Evolutionary conservation across 2,797 vertebrate genomes (phyloP), one percentile per base, ranked within the genome.

Genomic region (Phoeniculus purpureus): DNA sequence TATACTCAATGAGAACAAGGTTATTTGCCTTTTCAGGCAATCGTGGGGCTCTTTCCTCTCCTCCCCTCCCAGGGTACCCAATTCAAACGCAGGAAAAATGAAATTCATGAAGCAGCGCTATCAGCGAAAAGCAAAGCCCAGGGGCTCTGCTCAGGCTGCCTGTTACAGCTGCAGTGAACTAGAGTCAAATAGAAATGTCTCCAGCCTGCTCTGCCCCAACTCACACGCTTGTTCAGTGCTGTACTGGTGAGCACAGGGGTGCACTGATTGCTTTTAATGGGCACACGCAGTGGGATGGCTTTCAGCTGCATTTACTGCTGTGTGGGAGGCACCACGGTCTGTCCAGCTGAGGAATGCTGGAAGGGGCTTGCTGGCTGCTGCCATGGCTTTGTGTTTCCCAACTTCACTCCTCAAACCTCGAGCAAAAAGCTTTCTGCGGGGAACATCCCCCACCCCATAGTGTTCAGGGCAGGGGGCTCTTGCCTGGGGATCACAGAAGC

Each of bases 151-250:
- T 25, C 1, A 22, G 43, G 60, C 60, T 89, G 27, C 56, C 45
- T n/a, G n/a, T n/a, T 5, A 1, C 27, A 34, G 18, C 51, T n/a
- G 1, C 10, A 27, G 40, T 31, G 21, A 4, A 54, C 31, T 0
- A 20, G 16, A 31, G 7, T 8, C 45, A 60, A 29, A 27, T 3
- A 7, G 2, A 31, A 32, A 51, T 16, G 47, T 68, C 72, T 31
- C 45, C 32, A 66, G 62, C 59, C n/a, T 1, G 5, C 51, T 56
- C 17, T 73, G 66, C 74, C 71, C 85, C 12, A 17, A 20, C 27
- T 20, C 18, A 34, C 18, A 2, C 1, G 1, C 31, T 26, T 29
- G 65, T 26, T 64, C 5, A n/a, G 55, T 4, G 43, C 25, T 6
- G 3, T 3, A 3, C 52, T 51, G 66, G 23, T 5, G 3, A 1